Conservation (phyloP, 2,113 vertebrate species). For the Psittacula cyanocephala region DNA sequence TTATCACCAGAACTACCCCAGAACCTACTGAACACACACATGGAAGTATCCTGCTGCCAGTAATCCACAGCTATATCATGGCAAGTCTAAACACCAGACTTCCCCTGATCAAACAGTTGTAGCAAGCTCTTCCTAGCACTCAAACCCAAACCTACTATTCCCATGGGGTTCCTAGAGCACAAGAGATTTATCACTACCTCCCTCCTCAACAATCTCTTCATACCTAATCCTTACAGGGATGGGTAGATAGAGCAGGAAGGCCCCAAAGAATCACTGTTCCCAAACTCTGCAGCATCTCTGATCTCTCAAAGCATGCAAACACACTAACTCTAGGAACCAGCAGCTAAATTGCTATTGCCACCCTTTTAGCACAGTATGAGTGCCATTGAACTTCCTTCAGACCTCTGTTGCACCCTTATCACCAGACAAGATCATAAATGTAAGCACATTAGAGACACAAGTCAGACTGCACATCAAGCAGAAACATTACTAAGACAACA, state of each 20-base stretch:
- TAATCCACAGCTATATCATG: not conserved
- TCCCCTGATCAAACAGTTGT: fast-evolving
- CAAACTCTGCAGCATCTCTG: not conserved
- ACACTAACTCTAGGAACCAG: not conserved
- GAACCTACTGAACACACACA: not conserved
- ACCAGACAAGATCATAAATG: not conserved
- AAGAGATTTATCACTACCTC: not conserved
- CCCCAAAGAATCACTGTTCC: not conserved
- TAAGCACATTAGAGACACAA: fast-evolving
- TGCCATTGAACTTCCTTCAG: not conserved
- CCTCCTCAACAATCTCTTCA: not conserved
- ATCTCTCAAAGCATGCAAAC: not conserved
- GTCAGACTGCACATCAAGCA: fast-evolving
- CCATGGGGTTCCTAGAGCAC: fast-evolving
- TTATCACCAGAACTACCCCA: not conserved
- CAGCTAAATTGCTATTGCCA: not conserved
- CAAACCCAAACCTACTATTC: too few species aligned
- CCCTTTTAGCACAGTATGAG: not conserved
- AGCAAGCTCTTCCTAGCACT: not conserved
- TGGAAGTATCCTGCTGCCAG: not conserved
- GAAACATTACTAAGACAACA: not conserved
- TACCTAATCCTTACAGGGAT: not conserved
- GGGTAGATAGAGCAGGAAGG: not conserved
- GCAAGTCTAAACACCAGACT: not conserved
- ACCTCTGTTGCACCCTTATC: not conserved